Evolutionary conservation across 2,888 invertebrate species (phyloP).

Genomic region (Heliconius aoede): DNA sequence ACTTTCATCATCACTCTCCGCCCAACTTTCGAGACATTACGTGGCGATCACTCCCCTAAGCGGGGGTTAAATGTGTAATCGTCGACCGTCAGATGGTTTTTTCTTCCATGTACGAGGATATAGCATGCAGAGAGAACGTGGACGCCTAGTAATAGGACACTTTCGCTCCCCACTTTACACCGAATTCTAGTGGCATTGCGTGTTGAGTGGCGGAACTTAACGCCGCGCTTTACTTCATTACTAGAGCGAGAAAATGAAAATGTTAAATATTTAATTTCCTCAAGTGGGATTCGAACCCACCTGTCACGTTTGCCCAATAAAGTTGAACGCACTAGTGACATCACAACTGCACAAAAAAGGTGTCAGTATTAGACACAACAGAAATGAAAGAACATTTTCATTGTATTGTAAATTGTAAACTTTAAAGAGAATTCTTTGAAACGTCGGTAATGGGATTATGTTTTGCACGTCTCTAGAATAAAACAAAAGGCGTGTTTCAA

Average conservation of each 20-base stretch:
- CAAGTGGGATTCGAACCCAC: not conserved
- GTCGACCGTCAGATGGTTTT: no score
- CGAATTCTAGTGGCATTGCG: not conserved
- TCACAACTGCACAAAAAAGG: not conserved
- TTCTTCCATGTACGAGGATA: no score
- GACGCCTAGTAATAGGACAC: not conserved
- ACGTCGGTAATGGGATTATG: slow-evolving; percentile 19
- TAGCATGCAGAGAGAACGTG: not conserved
- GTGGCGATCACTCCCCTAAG: no score
- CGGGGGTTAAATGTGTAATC: no score
- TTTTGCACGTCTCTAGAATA: slow-evolving; percentile 27
- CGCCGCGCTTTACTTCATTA: not conserved
- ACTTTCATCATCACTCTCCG: no score
- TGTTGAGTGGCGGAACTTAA: not conserved
- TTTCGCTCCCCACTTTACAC: not conserved
- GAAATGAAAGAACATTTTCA: slow-evolving; percentile 5
- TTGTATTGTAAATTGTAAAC: slow-evolving; percentile 10
- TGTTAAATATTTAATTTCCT: not conserved
- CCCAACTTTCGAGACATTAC: no score
- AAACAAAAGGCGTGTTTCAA: slow-evolving; percentile 15
- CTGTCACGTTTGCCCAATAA: not conserved
- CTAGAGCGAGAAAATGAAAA: not conserved
- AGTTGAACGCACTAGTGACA: not conserved
- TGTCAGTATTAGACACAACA: not conserved
- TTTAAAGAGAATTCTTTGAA: slow-evolving; percentile 13